phyloP scores from a whole-genome alignment of 2,113 vertebrate species.

The Colinus virginianus region DNA sequence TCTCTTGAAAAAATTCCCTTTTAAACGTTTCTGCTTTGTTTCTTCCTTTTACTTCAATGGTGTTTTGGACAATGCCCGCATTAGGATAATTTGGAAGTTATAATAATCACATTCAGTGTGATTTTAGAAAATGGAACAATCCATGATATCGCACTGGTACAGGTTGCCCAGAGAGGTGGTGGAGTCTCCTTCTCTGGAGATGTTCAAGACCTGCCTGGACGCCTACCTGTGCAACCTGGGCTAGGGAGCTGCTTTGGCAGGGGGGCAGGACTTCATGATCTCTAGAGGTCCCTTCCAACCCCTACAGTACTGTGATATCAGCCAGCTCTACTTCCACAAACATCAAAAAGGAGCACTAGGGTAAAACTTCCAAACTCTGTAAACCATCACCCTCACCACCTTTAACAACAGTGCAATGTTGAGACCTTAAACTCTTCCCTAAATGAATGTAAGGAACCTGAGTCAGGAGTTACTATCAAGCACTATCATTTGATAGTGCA shows the following conservation, averaged over 20 bases:
- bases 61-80: background rate
- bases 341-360: rapidly evolving
- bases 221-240: too few relatives aligned
- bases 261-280: too few relatives aligned
- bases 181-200: too few relatives aligned
- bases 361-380: background rate
- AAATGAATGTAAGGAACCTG: background rate
- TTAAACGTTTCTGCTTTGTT: background rate
- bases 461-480: background rate
- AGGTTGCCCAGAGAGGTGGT: too few relatives aligned
- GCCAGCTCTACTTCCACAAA: background rate
- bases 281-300: too few relatives aligned
- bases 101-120: background rate
- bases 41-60: background rate
- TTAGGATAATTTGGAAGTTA: background rate
- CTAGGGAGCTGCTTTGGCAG: too few relatives aligned
- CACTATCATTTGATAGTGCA: background rate
- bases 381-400: background rate
- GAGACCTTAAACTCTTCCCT: background rate
- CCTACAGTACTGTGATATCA: background rate
- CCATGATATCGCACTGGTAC: too few relatives aligned
- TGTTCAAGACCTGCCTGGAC: too few relatives aligned
- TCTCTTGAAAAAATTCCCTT: background rate
- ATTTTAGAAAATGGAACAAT: background rate
- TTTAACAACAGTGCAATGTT: background rate